A percentile compares a stretch with the other conserved stretches of the same genome.
Evolutionary conservation across 2,113 vertebrate species (phyloP).

Genomic region (Prunella himalayana): DNA sequence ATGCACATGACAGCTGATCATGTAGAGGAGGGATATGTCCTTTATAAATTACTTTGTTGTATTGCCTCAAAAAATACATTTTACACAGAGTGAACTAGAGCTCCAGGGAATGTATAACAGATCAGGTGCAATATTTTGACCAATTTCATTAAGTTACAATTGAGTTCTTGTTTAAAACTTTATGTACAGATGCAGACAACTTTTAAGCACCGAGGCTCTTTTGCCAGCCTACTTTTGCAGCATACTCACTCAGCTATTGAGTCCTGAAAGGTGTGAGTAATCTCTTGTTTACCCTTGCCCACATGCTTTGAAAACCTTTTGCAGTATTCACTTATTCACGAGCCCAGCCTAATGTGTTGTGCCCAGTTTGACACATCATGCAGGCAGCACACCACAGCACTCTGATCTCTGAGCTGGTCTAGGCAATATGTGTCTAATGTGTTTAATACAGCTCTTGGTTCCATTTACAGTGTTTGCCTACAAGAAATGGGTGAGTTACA

Average conservation of each 20-base stretch:
- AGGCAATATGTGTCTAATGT: neutral
- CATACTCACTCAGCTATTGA: neutral
- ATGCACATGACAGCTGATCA: neutral
- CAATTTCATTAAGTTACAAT: neutral
- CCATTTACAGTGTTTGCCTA: neutral
- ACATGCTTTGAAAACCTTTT: neutral
- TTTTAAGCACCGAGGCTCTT: neutral
- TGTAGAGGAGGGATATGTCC: neutral
- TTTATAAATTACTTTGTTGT: neutral
- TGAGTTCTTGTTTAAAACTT: neutral
- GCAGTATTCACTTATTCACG: neutral
- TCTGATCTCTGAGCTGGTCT: neutral
- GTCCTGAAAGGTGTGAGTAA: conserved; percentile 2
- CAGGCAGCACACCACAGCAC: neutral
- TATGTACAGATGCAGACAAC: neutral
- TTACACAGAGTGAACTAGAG: neutral
- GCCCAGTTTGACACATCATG: neutral
- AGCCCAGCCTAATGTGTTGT: neutral
- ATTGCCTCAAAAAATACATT: neutral
- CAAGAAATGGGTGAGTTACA: neutral
- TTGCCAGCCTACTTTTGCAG: neutral
- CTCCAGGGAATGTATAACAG: neutral
- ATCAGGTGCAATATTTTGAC: neutral
- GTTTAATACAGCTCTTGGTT: neutral
- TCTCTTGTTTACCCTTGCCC: neutral